Evolutionary conservation across 35 echinoderm and acorn worm genomes (phyloP).

Genomic region (Eucidaris tribuloides): DNA sequence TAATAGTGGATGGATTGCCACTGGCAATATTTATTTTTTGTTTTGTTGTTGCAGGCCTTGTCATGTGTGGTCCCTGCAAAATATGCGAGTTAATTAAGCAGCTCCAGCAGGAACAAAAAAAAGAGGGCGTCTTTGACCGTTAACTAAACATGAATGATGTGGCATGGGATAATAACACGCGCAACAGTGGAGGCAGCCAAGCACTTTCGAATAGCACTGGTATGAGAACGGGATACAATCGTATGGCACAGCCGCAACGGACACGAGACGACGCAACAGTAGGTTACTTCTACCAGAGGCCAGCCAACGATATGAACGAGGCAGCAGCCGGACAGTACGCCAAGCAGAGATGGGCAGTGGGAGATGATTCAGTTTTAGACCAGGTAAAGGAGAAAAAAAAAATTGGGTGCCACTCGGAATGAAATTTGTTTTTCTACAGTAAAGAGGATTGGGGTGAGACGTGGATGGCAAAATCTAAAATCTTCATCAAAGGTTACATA

Average conservation of each 20-base stretch:
- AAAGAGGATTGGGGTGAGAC: too few species aligned
- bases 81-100: neutral
- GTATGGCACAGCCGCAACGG: conserved; percentile 60
- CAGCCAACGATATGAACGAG: conserved; percentile 43
- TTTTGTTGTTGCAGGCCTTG: conserved; percentile 3
- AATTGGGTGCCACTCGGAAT: too few species aligned
- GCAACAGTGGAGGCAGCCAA: conserved; percentile 27
- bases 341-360: conserved; percentile 82
- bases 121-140: neutral
- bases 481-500: too few species aligned
- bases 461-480: too few species aligned
- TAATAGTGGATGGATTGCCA: too few species aligned
- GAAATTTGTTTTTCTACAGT: too few species aligned
- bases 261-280: conserved; percentile 82
- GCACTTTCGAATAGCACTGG: conserved; percentile 30
- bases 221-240: conserved; percentile 36
- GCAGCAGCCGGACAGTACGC: conserved; percentile 53
- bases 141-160: conserved; percentile 36
- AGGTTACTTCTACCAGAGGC: conserved; percentile 86
- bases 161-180: conserved; percentile 33
- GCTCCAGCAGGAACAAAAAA: conserved; percentile 19
- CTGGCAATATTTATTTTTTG: neutral
- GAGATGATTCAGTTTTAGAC: conserved; percentile 84
- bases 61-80: conserved; percentile 21
- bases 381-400: conserved; percentile 50